These are phyloP conservation scores for Petrocephalus schoutedeni DNA, from an alignment of 2,797 vertebrate genomes.

Conservation along the genomic window DNA sequence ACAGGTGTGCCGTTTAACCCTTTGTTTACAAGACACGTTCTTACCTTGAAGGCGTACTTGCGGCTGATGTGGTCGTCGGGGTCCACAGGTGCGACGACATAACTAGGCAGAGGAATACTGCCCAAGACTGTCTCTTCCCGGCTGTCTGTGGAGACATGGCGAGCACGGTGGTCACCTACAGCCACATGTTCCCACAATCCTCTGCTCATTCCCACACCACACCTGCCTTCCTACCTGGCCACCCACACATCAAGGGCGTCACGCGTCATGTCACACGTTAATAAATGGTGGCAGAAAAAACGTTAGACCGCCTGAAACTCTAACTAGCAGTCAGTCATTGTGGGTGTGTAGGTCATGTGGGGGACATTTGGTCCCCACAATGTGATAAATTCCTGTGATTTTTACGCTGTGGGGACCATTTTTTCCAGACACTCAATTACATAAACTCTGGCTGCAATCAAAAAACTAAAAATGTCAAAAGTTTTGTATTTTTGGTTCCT, in stretches of 20 bases:
- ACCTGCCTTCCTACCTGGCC: not conserved
- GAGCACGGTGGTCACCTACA: not conserved
- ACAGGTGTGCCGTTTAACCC: not conserved
- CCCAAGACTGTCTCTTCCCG: slow-evolving; percentile 86
- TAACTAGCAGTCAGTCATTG: not conserved
- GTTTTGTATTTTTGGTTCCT: no score
- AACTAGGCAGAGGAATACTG: slow-evolving; percentile 89
- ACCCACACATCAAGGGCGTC: not conserved
- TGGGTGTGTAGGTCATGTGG: not conserved
- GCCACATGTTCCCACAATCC: not conserved
- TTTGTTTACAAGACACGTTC: not conserved
- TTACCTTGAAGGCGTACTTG: slow-evolving; percentile 92
- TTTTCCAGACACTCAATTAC: no score
- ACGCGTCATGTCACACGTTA: slow-evolving; percentile 35
- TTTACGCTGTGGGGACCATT: not conserved
- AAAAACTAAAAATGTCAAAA: not conserved
- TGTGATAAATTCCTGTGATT: not conserved
- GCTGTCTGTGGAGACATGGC: slow-evolving; percentile 7
- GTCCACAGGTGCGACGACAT: slow-evolving; percentile 75
- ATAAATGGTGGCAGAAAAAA: slow-evolving; percentile 32
- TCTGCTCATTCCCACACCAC: not conserved
- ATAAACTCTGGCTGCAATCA: no score
- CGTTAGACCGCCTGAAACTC: not conserved
- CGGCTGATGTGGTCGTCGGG: slow-evolving; percentile 86
- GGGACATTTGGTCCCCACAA: no score